These are phyloP conservation scores for Lasioglossum leucozonium DNA, from an alignment of 2,888 invertebrate genomes.

Conservation along the genomic window DNA sequence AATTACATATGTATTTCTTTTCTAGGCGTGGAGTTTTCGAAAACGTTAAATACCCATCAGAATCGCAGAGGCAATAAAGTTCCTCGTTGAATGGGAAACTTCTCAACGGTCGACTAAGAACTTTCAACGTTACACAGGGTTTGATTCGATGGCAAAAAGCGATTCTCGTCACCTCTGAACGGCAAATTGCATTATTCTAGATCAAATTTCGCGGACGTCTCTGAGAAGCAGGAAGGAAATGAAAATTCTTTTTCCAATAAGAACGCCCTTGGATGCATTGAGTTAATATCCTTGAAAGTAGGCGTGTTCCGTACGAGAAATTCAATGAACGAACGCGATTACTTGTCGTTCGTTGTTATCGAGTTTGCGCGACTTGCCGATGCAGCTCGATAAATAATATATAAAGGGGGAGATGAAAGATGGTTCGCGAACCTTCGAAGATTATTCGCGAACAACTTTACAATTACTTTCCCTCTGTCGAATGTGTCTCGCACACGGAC, in stretches of 20 bases:
- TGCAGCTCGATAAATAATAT: neutral
- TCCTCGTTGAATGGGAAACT: neutral
- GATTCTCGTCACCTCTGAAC: constrained; percentile 8
- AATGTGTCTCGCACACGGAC: neutral
- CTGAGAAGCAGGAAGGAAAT: neutral
- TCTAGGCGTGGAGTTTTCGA: neutral
- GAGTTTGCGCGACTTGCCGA: neutral
- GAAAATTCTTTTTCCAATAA: neutral
- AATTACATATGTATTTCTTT: neutral
- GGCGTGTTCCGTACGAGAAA: constrained; percentile 3
- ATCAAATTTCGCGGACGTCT: constrained; percentile 37
- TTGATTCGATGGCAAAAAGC: constrained; percentile 17
- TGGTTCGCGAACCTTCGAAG: neutral
- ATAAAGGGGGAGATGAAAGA: neutral
- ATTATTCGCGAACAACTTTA: neutral
- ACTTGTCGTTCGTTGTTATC: constrained; percentile 17
- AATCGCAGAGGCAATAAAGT: neutral
- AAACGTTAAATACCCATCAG: neutral
- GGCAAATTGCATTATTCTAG: constrained; percentile 51
- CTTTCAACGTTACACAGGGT: neutral
- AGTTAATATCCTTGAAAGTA: constrained; percentile 4
- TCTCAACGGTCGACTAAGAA: neutral
- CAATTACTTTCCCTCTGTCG: neutral
- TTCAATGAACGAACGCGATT: constrained; percentile 9
- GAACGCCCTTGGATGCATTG: neutral